Base-by-base conservation (phyloP, 2,113 vertebrate genomes). In the Sinocyclocheilus anshuiensis region DNA sequence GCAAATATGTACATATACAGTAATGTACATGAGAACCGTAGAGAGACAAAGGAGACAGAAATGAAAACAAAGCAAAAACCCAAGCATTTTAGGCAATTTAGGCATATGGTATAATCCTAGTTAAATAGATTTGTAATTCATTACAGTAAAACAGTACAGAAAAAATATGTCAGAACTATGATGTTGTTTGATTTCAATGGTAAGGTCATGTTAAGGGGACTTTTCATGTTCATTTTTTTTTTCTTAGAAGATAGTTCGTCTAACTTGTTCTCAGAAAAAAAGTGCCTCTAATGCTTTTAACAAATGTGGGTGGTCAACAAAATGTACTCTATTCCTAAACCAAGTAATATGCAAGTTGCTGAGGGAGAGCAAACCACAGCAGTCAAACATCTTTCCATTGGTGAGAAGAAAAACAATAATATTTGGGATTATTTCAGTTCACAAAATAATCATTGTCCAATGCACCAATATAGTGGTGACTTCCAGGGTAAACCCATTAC, bases 301-400 rank as follows among this genome's bases (percentile, higher is more conserved):
- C 12, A 75, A 75, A 48, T 75, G 22, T 75, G 5, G 48, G 42
- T 75, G 20, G 11, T 75, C 39, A 45, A n/a, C 36, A 42, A 74
- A 74, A 74, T 74, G 20, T n/a, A 20, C 36, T 74, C 20, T 74
- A 74, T 42, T 74, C 20, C 22, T 74, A 74, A 39, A n/a, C n/a
- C 10, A 42, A n/a, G 20, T 42, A 12, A 4, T 22, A 42, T 42
- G 36, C 39, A n/a, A 20, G 39, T 24, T 48, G 42, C 72, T 75
- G 12, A 48, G 72, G 42, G 22, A 75, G 42, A 42, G 12, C 72
- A 24, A 48, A 24, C 72, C 22, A 24, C 72, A 75, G 22, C 20
- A 45, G 72, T 75, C n/a, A 24, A 48, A 48, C 4, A n/a, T 42
- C 0, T 48, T 24, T 48, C n/a, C 72, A 48, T 15, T 75, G 5